Base-by-base conservation (phyloP, 2,888 invertebrate species). In the Chaitophorus viminalis region DNA sequence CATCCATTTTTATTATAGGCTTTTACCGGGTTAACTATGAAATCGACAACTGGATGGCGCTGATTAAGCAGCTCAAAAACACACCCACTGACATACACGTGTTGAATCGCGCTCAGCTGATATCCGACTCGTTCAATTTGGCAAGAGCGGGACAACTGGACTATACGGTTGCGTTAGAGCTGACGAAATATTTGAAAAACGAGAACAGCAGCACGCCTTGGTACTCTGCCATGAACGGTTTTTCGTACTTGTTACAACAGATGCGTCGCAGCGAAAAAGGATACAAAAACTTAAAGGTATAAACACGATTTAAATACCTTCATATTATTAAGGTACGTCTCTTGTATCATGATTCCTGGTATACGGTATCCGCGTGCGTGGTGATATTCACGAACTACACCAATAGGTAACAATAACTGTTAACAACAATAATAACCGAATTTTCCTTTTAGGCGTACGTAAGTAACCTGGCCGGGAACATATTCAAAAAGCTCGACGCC, bases 101-200 rank as follows among this genome's bases (percentile, higher is more conserved):
- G 77, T 91, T 94, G 25, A 96, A 96, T 91, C 93, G 95, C 90
- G 96, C 96, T 4, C 96, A 97, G 92, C 93, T 96, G 86, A 93
- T 98, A 25, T 95, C 97, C 90, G 98, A 98, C 91, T 93, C 95
- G 3, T 93, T 95, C 90, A 94, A 94, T 91, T 92, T 95, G 88
- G 96, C 95, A n/a, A 82, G 94, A 74, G 93, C 94, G 21, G 93
- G 94, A 4, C 90, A 93, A 31, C 91, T 95, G 89, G 90, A 91
- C 0, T 96, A 96, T 90, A 91, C 91, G 0, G 91, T 93, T 25
- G 94, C 95, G 0, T 92, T 97, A 78, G 92, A 93, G n/a, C 92
- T 96, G 39, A 92, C 95, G 0, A 92, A 93, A 1, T 98, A 96
- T 92, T 92, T 98, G 89, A 91, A 92, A 84, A 92, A 93, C 14